Evolutionary conservation across 2,797 vertebrate species (phyloP).

Genomic region (Triplophysa yarkandensis): DNA sequence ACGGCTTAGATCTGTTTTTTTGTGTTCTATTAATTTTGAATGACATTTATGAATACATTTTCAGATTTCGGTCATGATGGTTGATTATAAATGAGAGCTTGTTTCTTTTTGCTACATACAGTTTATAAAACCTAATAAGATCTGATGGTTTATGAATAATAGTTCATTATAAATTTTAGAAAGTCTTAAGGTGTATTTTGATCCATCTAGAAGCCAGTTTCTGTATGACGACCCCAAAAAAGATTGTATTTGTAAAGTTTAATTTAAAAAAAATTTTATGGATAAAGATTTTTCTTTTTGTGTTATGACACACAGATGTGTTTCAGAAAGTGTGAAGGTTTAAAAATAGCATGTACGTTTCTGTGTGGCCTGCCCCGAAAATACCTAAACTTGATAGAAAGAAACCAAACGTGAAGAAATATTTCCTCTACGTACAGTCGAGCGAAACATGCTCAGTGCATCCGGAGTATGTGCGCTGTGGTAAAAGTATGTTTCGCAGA

Average conservation of each 20-base stretch:
- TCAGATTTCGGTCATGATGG: no score
- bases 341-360: not conserved
- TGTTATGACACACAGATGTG: conserved; percentile 7
- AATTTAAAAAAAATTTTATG: not conserved
- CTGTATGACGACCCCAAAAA: not conserved
- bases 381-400: not conserved
- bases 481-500: not conserved
- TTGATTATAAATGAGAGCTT: no score
- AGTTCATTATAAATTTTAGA: no score
- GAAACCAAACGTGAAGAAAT: not conserved
- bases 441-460: not conserved
- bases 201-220: not conserved
- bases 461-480: conserved; percentile 11
- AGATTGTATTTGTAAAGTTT: not conserved
- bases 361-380: not conserved
- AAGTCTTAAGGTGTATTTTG: not conserved
- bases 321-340: not conserved
- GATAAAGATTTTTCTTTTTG: not conserved
- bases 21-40: not conserved
- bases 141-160: not conserved
- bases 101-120: no score
- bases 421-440: conserved; percentile 27
- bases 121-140: not conserved
- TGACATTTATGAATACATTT: no score
- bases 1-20: not conserved